phyloP scores from a whole-genome alignment of 2,113 vertebrate genomes.

The Nothoprocta pentlandii region DNA sequence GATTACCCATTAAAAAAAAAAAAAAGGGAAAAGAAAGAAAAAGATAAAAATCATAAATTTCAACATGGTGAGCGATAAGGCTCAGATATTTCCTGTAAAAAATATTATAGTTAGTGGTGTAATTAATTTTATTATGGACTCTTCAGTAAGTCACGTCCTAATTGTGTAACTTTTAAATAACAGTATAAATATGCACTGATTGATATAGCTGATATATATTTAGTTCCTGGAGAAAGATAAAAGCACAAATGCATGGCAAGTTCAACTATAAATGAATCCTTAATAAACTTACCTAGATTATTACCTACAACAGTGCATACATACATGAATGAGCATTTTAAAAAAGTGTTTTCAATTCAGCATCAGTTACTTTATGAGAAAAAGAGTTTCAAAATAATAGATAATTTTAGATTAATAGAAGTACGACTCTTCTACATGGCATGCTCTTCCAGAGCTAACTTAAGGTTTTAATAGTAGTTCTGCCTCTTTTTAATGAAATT shows the following conservation, averaged over 20 bases:
- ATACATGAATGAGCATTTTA: neutral
- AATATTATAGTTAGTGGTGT: neutral
- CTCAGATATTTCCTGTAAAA: conserved; percentile 6
- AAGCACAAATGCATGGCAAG: neutral
- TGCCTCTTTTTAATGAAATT: neutral
- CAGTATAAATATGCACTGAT: neutral
- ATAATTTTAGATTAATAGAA: neutral
- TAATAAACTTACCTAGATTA: conserved; percentile 16
- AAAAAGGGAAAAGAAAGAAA: neutral
- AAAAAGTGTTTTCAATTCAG: neutral
- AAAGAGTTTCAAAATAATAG: neutral
- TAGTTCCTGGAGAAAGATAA: neutral
- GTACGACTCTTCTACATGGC: neutral
- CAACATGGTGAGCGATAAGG: neutral
- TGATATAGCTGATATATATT: neutral
- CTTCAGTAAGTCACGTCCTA: neutral
- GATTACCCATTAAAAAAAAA: neutral
- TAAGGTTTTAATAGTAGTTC: neutral
- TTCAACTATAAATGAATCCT: conserved; percentile 25
- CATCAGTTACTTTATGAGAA: neutral
- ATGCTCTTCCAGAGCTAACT: neutral
- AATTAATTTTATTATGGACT: conserved; percentile 24
- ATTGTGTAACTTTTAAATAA: conserved; percentile 19
- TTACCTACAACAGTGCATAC: neutral
- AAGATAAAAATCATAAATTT: neutral